A percentile compares a stretch with the other conserved stretches of the same genome.
Evolutionary conservation across 2,888 invertebrate species (phyloP).

Genomic region (Boloria selene): DNA sequence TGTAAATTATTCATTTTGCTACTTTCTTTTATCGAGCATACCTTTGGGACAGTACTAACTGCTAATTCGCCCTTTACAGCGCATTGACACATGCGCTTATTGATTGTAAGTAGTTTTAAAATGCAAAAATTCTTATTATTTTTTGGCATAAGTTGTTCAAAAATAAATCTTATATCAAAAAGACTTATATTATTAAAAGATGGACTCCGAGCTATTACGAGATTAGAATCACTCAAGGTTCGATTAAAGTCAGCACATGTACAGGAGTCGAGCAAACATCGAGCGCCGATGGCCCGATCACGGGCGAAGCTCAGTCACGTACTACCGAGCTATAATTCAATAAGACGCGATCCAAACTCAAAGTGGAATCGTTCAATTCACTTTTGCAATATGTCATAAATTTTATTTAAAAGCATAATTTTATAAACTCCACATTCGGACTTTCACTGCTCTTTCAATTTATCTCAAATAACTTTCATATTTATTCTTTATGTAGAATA

Average conservation of each 20-base stretch:
- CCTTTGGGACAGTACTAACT: slow-evolving; percentile 39
- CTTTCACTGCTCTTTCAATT: not conserved
- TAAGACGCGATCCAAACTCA: slow-evolving; percentile 65
- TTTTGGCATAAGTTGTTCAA: slow-evolving; percentile 10
- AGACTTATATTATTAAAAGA: slow-evolving; percentile 18
- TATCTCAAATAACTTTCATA: too few relatives aligned
- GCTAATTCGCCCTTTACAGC: slow-evolving; percentile 2
- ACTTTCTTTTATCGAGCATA: slow-evolving; percentile 46
- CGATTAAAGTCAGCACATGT: slow-evolving; percentile 72
- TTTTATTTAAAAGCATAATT: slow-evolving; percentile 37
- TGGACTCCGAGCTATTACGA: slow-evolving; percentile 47
- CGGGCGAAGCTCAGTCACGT: slow-evolving; percentile 62
- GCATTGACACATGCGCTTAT: not conserved
- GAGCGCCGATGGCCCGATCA: slow-evolving; percentile 61
- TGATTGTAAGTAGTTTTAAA: not conserved
- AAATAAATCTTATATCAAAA: too few relatives aligned
- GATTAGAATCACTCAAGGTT: slow-evolving; percentile 65
- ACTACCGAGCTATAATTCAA: slow-evolving; percentile 68
- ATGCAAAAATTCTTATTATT: not conserved
- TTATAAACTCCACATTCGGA: not conserved
- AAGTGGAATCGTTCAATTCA: slow-evolving; percentile 58
- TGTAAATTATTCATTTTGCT: slow-evolving; percentile 62
- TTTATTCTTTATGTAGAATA: too few relatives aligned
- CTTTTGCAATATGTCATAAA: slow-evolving; percentile 49
- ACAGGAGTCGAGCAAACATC: slow-evolving; percentile 67